phyloP scores from a whole-genome alignment of 2,888 invertebrate genomes.

The Conus canariensis region DNA sequence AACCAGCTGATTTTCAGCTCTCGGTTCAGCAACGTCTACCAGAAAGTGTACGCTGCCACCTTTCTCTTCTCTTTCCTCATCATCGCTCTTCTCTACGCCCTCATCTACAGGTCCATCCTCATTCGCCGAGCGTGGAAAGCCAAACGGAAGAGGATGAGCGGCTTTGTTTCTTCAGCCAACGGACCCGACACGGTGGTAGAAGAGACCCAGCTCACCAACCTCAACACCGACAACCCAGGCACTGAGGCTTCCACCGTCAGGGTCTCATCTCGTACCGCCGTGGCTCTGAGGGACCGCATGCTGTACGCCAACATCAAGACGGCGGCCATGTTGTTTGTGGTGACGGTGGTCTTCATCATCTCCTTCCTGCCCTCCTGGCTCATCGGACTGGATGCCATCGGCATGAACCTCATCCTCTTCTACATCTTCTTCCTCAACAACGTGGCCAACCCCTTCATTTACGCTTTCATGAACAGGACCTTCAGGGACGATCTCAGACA shows the following conservation, averaged over 20 bases:
- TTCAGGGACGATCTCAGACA: constrained; percentile 63
- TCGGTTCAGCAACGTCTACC: constrained; percentile 59
- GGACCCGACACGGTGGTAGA: constrained; percentile 50
- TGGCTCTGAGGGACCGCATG: constrained; percentile 63
- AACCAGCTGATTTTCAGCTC: constrained; percentile 62
- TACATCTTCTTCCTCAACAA: constrained; percentile 78
- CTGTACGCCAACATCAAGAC: constrained; percentile 75
- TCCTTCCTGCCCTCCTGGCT: constrained; percentile 77
- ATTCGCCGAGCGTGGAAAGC: constrained; percentile 61
- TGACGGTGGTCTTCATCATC: constrained; percentile 76
- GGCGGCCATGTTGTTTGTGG: constrained; percentile 78
- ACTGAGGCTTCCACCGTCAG: background rate
- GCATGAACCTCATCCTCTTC: constrained; percentile 67
- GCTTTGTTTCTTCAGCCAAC: constrained; percentile 57
- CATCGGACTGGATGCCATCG: constrained; percentile 68
- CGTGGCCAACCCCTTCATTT: constrained; percentile 77
- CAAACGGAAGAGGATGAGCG: constrained; percentile 66
- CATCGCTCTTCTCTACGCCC: constrained; percentile 72
- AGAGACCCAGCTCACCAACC: constrained; percentile 54
- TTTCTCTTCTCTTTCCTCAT: constrained; percentile 72
- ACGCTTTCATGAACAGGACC: constrained; percentile 78
- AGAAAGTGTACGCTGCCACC: constrained; percentile 69
- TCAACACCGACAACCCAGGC: constrained; percentile 43
- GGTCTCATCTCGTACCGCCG: constrained; percentile 27
- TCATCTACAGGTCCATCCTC: constrained; percentile 68